Evolutionary conservation across 2,797 vertebrate species (phyloP).

Genomic region (Champsocephalus gunnari): DNA sequence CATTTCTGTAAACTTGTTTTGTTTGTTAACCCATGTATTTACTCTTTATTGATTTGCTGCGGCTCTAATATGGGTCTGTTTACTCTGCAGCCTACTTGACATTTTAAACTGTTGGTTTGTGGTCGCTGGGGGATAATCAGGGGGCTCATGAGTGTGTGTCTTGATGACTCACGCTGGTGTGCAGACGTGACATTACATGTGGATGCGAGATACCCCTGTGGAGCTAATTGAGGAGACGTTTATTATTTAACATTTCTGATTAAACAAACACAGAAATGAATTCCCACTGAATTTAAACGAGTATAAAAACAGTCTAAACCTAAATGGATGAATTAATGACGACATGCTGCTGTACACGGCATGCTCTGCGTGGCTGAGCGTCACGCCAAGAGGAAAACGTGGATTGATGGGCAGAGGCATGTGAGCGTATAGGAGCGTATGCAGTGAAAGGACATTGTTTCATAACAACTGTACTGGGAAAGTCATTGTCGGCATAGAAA

Average conservation of each 20-base stretch:
- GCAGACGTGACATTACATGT: conserved; percentile 18
- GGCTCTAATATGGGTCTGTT: conserved; percentile 63
- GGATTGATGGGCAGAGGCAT: conserved; percentile 3
- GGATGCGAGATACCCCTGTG: neutral
- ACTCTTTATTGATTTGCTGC: conserved; percentile 67
- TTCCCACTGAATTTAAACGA: conserved; percentile 1
- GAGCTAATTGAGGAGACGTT: conserved; percentile 18
- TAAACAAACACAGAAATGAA: conserved; percentile 8
- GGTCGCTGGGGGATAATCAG: conserved; percentile 36
- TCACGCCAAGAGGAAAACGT: conserved; percentile 1
- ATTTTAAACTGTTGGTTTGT: conserved; percentile 61
- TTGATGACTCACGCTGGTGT: conserved; percentile 41
- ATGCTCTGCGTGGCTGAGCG: neutral
- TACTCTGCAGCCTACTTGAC: conserved; percentile 61
- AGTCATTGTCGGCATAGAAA: conserved; percentile 10
- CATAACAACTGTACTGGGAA: neutral
- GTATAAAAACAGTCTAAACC: neutral
- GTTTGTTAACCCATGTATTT: conserved; percentile 35
- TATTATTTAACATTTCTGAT: conserved; percentile 24
- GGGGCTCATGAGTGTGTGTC: conserved; percentile 20
- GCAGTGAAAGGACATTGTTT: conserved; percentile 6
- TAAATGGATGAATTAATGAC: neutral
- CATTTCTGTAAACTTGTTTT: conserved; percentile 32
- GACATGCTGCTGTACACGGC: neutral
- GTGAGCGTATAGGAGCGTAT: conserved; percentile 2